A percentile compares a stretch with the other conserved stretches of the same genome.
phyloP scores from a whole-genome alignment of 2,797 vertebrate genomes.

The Numenius phaeopus region DNA sequence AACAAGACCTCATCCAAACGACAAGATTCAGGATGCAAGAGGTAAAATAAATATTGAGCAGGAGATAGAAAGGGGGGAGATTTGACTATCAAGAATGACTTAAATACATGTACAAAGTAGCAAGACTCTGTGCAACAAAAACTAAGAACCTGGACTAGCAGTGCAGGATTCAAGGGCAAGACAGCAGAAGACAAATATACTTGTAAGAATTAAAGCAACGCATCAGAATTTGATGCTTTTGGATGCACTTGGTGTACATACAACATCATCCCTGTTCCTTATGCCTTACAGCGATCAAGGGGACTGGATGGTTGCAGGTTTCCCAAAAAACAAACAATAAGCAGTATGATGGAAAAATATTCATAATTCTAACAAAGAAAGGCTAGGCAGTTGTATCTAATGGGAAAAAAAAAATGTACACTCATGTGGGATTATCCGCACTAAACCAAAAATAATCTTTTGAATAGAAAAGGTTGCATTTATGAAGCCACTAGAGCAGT shows the following conservation, averaged over 20 bases:
- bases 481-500: not conserved
- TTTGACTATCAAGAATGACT: not conserved
- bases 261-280: not conserved
- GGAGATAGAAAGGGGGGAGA: not conserved
- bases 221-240: not conserved
- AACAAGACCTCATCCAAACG: too few species aligned
- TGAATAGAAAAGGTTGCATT: not conserved
- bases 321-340: not conserved
- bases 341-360: not conserved
- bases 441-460: not conserved
- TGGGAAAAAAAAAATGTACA: too few species aligned
- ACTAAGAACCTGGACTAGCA: not conserved
- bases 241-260: not conserved
- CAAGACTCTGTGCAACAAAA: not conserved
- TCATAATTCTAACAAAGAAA: not conserved
- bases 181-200: not conserved
- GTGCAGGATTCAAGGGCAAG: not conserved
- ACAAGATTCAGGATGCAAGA: not conserved
- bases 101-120: not conserved
- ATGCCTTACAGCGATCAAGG: not conserved
- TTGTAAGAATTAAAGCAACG: not conserved
- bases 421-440: not conserved
- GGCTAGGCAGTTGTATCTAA: not conserved
- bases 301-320: not conserved
- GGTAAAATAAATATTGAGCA: not conserved